These are phyloP conservation scores for Monopis laevigella DNA, from an alignment of 2,888 invertebrate genomes.

Conservation along the genomic window DNA sequence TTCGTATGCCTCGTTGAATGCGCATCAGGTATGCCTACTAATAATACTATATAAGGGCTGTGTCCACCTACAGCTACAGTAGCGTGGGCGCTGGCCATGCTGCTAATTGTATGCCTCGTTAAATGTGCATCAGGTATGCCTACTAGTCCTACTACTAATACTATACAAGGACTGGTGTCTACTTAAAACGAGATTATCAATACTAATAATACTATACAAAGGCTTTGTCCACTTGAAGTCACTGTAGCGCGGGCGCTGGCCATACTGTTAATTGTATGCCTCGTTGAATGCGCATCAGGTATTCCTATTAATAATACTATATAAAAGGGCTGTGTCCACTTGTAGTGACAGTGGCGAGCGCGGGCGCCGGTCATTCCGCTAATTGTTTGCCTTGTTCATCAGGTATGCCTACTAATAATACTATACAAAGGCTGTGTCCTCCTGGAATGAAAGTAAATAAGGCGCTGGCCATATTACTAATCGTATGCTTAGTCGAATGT, in stretches of 20 bases:
- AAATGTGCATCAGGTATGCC: conserved; percentile 72
- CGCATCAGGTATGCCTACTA: conserved; percentile 69
- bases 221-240: conserved; percentile 5
- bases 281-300: conserved; percentile 71
- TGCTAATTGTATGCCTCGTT: conserved; percentile 65
- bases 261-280: conserved; percentile 62
- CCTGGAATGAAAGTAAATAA: no score
- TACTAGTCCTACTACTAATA: no score
- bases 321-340: no score
- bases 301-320: no score
- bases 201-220: no score
- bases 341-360: no score
- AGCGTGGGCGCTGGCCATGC: conserved; percentile 49
- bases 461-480: no score
- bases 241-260: conserved; percentile 42
- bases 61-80: conserved; percentile 15
- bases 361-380: conserved; percentile 58
- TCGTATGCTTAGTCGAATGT: no score
- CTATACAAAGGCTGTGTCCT: no score
- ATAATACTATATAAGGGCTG: background rate
- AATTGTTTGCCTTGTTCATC: conserved; percentile 65
- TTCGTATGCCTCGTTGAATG: conserved; percentile 68
- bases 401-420: no score
- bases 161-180: no score
- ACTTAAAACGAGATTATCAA: no score